Conservation (phyloP, 23 tunicate genomes). For the Ascidia mentula region DNA sequence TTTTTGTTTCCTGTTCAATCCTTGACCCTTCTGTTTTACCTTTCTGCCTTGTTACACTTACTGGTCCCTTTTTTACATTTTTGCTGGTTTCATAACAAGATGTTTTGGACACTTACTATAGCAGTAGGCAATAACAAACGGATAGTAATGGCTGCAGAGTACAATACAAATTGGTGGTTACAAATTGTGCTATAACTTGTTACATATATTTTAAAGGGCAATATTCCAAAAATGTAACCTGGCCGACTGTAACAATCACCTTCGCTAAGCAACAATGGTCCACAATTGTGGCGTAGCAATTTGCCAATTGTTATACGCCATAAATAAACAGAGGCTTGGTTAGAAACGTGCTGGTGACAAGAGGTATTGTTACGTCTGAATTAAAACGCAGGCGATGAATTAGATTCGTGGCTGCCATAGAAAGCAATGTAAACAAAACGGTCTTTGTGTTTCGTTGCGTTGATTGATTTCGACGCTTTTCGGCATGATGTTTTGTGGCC, state of each 20-base stretch:
- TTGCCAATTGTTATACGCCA: neutral
- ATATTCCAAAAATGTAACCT: no score
- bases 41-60: neutral
- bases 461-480: neutral
- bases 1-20: neutral
- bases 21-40: neutral
- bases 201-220: no score
- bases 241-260: neutral
- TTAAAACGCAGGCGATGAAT: neutral
- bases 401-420: neutral
- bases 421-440: neutral
- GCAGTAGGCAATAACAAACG: no score
- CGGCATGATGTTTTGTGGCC: neutral
- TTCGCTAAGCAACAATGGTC: neutral
- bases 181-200: no score
- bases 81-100: no score
- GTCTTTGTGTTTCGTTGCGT: neutral
- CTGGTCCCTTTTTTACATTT: no score
- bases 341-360: neutral
- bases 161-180: no score
- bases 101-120: no score
- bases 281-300: neutral
- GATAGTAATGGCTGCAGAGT: no score
- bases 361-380: neutral
- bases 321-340: slow-evolving; percentile 5